phyloP scores from a whole-genome alignment of 2,113 vertebrate genomes.

The Eublepharis macularius region DNA sequence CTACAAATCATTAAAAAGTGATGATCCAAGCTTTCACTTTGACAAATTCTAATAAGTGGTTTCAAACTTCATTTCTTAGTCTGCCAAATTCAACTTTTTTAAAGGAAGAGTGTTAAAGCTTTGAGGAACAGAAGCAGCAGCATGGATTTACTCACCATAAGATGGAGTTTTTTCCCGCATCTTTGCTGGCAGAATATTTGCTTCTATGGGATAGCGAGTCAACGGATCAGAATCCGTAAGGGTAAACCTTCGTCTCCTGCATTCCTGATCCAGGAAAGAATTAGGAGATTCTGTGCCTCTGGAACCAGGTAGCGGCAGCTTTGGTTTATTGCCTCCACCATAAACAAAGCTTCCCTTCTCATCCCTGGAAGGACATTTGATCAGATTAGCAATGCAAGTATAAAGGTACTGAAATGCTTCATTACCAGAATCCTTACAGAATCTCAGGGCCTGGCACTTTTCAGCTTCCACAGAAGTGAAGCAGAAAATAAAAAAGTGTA shows the following conservation, averaged over 20 bases:
- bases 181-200: slow-evolving; percentile 75
- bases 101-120: not conserved
- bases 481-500: not conserved
- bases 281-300: slow-evolving; percentile 91
- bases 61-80: slow-evolving; percentile 50
- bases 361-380: slow-evolving; percentile 73
- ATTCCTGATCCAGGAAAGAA: slow-evolving; percentile 86
- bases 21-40: slow-evolving; percentile 17
- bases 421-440: slow-evolving; percentile 22
- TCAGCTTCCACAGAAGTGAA: not conserved
- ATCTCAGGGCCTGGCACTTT: not conserved
- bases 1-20: slow-evolving; percentile 8
- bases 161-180: slow-evolving; percentile 82
- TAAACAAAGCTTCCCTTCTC: slow-evolving; percentile 72
- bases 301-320: slow-evolving; percentile 48
- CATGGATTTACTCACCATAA: slow-evolving; percentile 79
- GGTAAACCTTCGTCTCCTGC: slow-evolving; percentile 76
- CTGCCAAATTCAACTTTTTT: slow-evolving; percentile 30
- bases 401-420: not conserved
- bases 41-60: slow-evolving; percentile 35
- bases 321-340: slow-evolving; percentile 66
- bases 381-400: slow-evolving; percentile 8
- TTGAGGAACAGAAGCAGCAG: not conserved
- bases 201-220: slow-evolving; percentile 74
- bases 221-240: slow-evolving; percentile 78